These are phyloP conservation scores for Meiosimyza platycephala DNA, from an alignment of 2,888 invertebrate species.

Conservation along the genomic window DNA sequence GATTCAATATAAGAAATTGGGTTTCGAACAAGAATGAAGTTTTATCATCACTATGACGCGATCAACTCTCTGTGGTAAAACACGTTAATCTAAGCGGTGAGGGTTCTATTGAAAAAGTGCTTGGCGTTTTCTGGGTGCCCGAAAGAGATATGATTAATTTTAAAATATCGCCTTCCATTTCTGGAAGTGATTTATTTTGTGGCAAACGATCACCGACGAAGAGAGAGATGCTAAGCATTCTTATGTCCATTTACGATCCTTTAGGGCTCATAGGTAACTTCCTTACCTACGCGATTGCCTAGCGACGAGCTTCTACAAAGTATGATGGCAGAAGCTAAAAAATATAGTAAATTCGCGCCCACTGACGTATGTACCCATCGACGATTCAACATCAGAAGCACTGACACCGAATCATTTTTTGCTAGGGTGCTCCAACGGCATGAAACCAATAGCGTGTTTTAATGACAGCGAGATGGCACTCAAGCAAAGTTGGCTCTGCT, in stretches of 20 bases:
- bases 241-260: slow-evolving; percentile 17
- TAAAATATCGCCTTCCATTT: neutral
- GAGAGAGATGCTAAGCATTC: slow-evolving; percentile 22
- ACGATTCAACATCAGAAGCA: slow-evolving; percentile 42
- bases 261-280: slow-evolving; percentile 20
- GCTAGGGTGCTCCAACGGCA: slow-evolving; percentile 38
- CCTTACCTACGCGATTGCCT: neutral
- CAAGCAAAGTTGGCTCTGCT: slow-evolving; percentile 22
- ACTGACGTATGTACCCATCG: slow-evolving; percentile 6
- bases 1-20: slow-evolving; percentile 35
- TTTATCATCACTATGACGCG: neutral
- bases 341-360: slow-evolving; percentile 46
- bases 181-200: neutral
- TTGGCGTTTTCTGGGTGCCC: neutral
- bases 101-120: neutral
- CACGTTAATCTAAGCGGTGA: too few relatives aligned
- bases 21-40: slow-evolving; percentile 17
- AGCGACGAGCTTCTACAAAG: slow-evolving; percentile 20
- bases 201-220: neutral
- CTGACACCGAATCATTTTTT: too few relatives aligned
- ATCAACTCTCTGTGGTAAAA: neutral
- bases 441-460: slow-evolving; percentile 39
- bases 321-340: slow-evolving; percentile 27
- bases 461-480: slow-evolving; percentile 34
- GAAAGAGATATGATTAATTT: neutral